phyloP scores from a whole-genome alignment of 2,888 invertebrate species.

The Drosophila suboccidentalis region DNA sequence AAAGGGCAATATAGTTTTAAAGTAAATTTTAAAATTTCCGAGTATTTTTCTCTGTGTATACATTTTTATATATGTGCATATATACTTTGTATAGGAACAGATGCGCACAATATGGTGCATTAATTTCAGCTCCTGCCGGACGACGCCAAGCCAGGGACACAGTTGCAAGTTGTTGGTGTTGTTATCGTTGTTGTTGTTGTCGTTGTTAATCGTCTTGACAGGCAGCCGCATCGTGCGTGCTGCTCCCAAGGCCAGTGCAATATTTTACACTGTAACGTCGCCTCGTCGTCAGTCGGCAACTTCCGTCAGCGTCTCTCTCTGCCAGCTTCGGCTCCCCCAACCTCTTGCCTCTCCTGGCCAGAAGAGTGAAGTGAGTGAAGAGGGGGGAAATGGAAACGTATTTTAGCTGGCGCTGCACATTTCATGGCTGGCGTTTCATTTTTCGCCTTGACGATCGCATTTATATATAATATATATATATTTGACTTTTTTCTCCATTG shows the following conservation, averaged over 20 bases:
- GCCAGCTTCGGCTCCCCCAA: not conserved
- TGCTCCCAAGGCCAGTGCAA: conserved; percentile 82
- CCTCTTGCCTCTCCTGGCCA: not conserved
- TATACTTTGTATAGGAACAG: conserved; percentile 67
- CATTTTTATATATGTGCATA: not conserved
- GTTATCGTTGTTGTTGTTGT: conserved; percentile 43
- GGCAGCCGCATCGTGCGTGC: conserved; percentile 72
- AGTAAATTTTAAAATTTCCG: too few relatives aligned
- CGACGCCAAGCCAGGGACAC: conserved; percentile 54
- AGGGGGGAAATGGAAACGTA: conserved; percentile 23
- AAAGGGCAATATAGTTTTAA: too few relatives aligned
- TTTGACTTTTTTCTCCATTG: conserved; percentile 33
- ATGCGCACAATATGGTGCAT: conserved; percentile 82
- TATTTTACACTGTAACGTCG: conserved; percentile 77
- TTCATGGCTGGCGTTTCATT: conserved; percentile 48
- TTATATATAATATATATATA: conserved; percentile 10
- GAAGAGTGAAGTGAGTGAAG: too few relatives aligned
- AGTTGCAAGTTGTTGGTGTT: conserved; percentile 42
- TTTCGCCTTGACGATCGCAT: conserved; percentile 50
- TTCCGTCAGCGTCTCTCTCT: conserved; percentile 65
- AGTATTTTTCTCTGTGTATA: not conserved
- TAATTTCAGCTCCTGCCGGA: conserved; percentile 70
- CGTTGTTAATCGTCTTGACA: conserved; percentile 83
- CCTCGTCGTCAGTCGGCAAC: conserved; percentile 63
- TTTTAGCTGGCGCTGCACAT: conserved; percentile 52